Conservation (phyloP, 2,888 invertebrate genomes). For the Opisthograptis luteolata region DNA sequence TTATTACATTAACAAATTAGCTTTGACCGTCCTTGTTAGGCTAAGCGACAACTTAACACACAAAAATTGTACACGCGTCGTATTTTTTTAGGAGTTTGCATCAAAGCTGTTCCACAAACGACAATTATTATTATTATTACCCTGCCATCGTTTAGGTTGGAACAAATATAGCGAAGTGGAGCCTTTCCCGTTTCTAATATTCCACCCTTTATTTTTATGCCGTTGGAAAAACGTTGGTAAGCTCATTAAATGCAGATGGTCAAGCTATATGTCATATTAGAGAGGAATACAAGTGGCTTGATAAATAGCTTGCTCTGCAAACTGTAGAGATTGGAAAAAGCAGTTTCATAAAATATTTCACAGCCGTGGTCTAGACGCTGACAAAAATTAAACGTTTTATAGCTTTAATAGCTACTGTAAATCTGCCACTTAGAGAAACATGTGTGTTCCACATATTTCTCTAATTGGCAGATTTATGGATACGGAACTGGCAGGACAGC, state of each 20-base stretch:
- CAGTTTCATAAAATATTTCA: slow-evolving; percentile 3
- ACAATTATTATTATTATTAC: slow-evolving; percentile 8
- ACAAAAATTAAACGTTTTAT: slow-evolving; percentile 7
- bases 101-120: slow-evolving; percentile 7
- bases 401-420: slow-evolving; percentile 2
- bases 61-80: background rate
- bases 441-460: no score
- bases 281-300: slow-evolving; percentile 10
- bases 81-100: background rate
- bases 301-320: background rate
- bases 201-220: slow-evolving; percentile 9
- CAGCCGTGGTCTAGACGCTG: slow-evolving; percentile 9
- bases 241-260: slow-evolving; percentile 23
- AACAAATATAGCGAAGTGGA: slow-evolving; percentile 7
- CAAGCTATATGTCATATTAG: slow-evolving; percentile 7
- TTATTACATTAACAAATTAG: no score
- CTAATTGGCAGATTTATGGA: no score
- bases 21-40: no score
- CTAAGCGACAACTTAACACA: background rate
- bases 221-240: slow-evolving; percentile 5
- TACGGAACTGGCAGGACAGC: no score
- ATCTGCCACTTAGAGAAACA: background rate
- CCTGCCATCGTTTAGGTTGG: slow-evolving; percentile 2
- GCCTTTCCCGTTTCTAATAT: background rate
- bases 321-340: background rate